These are phyloP conservation scores for Nomada goodeniana DNA, from an alignment of 2,888 invertebrate genomes.

Conservation along the genomic window DNA sequence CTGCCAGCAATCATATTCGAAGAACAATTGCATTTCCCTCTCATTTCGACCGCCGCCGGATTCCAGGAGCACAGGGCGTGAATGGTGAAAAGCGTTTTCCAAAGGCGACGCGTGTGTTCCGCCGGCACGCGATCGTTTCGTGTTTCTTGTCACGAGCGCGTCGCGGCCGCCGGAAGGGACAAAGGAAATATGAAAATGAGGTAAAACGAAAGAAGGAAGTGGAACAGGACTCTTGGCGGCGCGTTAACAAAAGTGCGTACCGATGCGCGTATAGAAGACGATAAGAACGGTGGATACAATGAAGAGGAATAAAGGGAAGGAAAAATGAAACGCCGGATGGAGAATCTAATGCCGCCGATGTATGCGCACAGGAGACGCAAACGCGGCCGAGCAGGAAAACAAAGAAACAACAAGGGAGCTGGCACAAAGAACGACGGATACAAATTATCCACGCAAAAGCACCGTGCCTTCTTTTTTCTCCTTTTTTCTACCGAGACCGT, in stretches of 20 bases:
- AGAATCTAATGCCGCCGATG: conserved; percentile 14
- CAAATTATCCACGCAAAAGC: conserved; percentile 30
- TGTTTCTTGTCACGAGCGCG: conserved; percentile 39
- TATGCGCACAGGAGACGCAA: background rate
- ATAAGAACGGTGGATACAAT: background rate
- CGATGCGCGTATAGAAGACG: conserved; percentile 6
- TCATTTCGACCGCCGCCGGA: background rate
- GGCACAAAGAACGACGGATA: conserved; percentile 22
- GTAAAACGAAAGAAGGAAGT: conserved; percentile 40
- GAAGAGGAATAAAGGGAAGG: conserved; percentile 15
- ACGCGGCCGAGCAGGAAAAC: conserved; percentile 16
- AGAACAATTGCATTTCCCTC: no score
- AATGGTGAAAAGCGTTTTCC: conserved; percentile 10
- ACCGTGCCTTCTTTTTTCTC: background rate
- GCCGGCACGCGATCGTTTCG: conserved; percentile 5
- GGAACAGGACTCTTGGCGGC: conserved; percentile 31
- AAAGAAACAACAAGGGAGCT: conserved; percentile 10
- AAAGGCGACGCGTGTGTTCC: conserved; percentile 39
- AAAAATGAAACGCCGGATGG: background rate
- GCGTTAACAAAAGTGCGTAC: conserved; percentile 20
- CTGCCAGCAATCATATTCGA: no score
- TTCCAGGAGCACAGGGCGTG: background rate
- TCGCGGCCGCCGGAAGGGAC: conserved; percentile 2
- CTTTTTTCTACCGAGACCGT: no score
- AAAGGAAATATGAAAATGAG: conserved; percentile 40